phyloP scores from a whole-genome alignment of 2,888 invertebrate species.

The Thymelicus acteon region DNA sequence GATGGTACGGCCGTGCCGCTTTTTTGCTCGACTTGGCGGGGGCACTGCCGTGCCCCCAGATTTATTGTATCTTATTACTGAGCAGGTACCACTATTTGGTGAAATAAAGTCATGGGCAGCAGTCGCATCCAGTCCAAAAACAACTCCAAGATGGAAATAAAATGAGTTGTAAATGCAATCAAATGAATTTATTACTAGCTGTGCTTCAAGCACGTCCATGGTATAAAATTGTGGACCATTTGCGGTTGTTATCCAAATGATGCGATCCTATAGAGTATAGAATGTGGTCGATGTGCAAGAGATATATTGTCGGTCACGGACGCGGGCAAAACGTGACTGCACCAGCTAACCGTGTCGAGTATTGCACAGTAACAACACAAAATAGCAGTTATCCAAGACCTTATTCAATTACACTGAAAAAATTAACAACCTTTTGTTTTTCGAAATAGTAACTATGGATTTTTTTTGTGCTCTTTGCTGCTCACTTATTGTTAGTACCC shows the following conservation, averaged over 20 bases:
- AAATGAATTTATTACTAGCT: not conserved
- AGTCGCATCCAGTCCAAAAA: too few species aligned
- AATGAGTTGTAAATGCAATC: not conserved
- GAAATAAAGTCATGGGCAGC: too few species aligned
- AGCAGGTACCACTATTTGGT: too few species aligned
- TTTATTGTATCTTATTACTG: too few species aligned
- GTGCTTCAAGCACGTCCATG: not conserved
- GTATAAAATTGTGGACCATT: slow-evolving; percentile 16
- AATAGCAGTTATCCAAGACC: slow-evolving; percentile 12
- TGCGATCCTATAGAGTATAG: slow-evolving; percentile 17
- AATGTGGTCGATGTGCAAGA: slow-evolving; percentile 24
- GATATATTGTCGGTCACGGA: slow-evolving; percentile 33
- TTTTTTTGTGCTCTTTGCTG: slow-evolving; percentile 8
- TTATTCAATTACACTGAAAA: slow-evolving; percentile 29
- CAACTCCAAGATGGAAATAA: not conserved
- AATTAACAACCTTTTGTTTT: slow-evolving; percentile 23
- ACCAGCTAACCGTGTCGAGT: slow-evolving; percentile 32
- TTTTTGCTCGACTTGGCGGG: too few species aligned
- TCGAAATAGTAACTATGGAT: slow-evolving; percentile 10
- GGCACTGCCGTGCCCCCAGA: too few species aligned
- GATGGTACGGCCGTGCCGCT: too few species aligned
- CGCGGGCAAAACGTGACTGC: slow-evolving; percentile 38
- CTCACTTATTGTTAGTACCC: slow-evolving; percentile 8
- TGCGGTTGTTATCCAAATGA: slow-evolving; percentile 35
- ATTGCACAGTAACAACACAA: slow-evolving; percentile 30